Base-by-base conservation (phyloP, 2,888 invertebrate genomes). In the Lasioglossum figueresi region DNA sequence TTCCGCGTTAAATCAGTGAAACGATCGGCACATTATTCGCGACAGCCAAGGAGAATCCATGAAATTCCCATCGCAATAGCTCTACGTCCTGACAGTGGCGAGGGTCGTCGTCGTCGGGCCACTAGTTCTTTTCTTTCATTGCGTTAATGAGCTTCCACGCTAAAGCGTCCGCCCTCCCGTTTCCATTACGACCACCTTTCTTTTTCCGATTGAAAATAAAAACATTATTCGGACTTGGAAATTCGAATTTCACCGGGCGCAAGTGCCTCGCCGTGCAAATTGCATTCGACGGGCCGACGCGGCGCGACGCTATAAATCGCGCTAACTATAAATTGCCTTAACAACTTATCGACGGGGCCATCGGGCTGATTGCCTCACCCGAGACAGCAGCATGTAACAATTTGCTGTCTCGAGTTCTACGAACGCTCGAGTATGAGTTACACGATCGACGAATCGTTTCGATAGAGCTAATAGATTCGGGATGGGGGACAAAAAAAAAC, bases 11-110 rank as follows among this genome's bases (percentile, higher is more conserved):
- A 90, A 90, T 90, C 90, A 88, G 88, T 83, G 89, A 77, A 91
- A 90, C 90, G 91, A 91, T 90, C 90, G 90, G 87, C 78, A 86
- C 85, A 90, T 88, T 87, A 90, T 89, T 89, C 89, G 84, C 89
- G 89, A 85, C 86, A 86, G 72, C 84, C 86, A 83, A 83, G 87
- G 80, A 86, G 86, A 91, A 91, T 91, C 90, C 90, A 91, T 91
- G 90, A 91, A 90, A 91, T 88, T 88, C 91, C 86, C 91, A 88
- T 91, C 85, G 91, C 91, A 89, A 90, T 91, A 91, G 88, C 84
- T 90, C 87, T 84, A 68, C 83, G 82, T 76, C 75, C 82, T 87
- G 90, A 90, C 91, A 90, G 91, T 85, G 91, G 88, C 86, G 82
- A 86, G 88, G 88, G 88, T 86, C 88, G 88, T 82, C 88, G 88